phyloP scores from a whole-genome alignment of 1,140 invertebrate genomes.

The Hycleus phaleratus region DNA sequence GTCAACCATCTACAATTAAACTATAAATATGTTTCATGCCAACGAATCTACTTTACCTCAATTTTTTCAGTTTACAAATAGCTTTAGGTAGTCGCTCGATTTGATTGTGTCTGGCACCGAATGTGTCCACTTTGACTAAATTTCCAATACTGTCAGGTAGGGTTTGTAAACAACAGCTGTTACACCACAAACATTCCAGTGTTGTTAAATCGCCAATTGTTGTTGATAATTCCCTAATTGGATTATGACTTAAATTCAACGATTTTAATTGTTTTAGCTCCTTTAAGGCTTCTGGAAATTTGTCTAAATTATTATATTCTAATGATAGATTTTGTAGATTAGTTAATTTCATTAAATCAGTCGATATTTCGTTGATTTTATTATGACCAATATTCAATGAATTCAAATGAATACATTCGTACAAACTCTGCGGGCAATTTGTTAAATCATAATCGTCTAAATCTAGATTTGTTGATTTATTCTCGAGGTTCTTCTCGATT shows the following conservation, averaged over 20 bases:
- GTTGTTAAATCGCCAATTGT: constrained; percentile 62
- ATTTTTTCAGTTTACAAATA: constrained; percentile 44
- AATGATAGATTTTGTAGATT: constrained; percentile 45
- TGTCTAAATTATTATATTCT: constrained; percentile 60
- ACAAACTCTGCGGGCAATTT: constrained; percentile 46
- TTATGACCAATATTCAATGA: constrained; percentile 53
- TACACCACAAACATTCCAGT: constrained; percentile 69
- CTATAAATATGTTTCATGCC: constrained; percentile 1
- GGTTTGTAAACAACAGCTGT: constrained; percentile 46
- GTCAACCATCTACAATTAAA: constrained; percentile 49
- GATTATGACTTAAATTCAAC: constrained; percentile 78
- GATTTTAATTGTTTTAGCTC: constrained; percentile 59
- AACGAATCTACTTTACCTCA: constrained; percentile 39
- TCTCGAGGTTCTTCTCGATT: constrained; percentile 50
- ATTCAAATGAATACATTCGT: constrained; percentile 46
- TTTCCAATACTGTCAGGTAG: constrained; percentile 63
- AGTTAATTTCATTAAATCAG: constrained; percentile 31
- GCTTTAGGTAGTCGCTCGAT: constrained; percentile 46
- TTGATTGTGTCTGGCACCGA: constrained; percentile 54
- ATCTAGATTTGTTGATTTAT: constrained; percentile 48
- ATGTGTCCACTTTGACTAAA: constrained; percentile 63
- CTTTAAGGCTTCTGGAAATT: constrained; percentile 51
- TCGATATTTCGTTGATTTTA: constrained; percentile 45
- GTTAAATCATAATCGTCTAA: constrained; percentile 51
- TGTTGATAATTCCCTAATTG: constrained; percentile 57